Evolutionary conservation across 2,113 vertebrate genomes (phyloP).

Genomic region (Scophthalmus maximus): DNA sequence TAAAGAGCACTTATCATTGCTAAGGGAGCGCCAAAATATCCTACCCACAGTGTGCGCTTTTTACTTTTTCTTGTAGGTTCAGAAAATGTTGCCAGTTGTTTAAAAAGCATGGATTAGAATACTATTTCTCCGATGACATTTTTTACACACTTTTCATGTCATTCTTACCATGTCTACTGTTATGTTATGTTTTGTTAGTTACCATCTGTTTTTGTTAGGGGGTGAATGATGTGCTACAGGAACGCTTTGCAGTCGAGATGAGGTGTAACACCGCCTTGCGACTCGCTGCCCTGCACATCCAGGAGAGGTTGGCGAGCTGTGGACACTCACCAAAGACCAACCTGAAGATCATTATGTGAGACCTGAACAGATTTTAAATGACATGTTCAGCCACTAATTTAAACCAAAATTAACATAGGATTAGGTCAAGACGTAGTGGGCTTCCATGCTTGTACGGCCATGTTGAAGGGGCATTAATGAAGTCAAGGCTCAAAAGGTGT

Average conservation of each 20-base stretch:
- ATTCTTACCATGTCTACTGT: too few species aligned
- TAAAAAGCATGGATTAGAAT: neutral
- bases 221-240: conserved; percentile 95
- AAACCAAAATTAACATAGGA: neutral
- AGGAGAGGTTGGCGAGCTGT: conserved; percentile 90
- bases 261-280: conserved; percentile 92
- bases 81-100: too few species aligned
- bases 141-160: too few species aligned
- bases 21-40: too few species aligned
- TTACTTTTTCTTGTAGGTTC: too few species aligned
- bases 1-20: too few species aligned
- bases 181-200: neutral
- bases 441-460: neutral
- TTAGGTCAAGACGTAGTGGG: neutral
- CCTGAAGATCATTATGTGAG: conserved; percentile 94
- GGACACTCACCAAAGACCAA: conserved; percentile 92
- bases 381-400: neutral
- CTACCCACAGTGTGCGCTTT: too few species aligned
- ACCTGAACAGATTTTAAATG: conserved; percentile 14
- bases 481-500: neutral
- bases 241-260: conserved; percentile 96
- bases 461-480: neutral
- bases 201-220: conserved; percentile 81
- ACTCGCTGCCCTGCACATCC: conserved; percentile 93
- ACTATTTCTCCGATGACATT: neutral